phyloP scores from a whole-genome alignment of 2,797 vertebrate genomes.

The Bufotes viridis region DNA sequence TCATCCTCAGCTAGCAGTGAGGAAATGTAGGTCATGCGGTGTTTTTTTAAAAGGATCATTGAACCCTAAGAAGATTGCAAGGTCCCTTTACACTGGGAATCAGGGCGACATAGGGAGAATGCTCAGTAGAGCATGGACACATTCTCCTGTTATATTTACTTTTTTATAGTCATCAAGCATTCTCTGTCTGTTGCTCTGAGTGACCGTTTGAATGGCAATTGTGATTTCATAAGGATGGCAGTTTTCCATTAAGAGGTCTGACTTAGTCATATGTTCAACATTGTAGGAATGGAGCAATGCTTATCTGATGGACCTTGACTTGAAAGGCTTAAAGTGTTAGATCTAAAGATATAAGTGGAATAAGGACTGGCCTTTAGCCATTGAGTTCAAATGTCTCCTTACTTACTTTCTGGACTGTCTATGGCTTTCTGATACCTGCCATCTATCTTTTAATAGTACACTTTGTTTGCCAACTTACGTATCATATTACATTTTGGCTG shows the following conservation, averaged over 20 bases:
- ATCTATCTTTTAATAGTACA: conserved; percentile 41
- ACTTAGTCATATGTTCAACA: background rate
- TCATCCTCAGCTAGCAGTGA: background rate
- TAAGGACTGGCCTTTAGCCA: conserved; percentile 34
- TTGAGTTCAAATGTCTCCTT: conserved; percentile 29
- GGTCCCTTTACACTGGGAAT: background rate
- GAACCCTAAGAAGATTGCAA: conserved; percentile 22
- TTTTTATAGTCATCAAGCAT: conserved; percentile 1
- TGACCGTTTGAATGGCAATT: conserved; percentile 14
- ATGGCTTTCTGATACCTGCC: conserved; percentile 16
- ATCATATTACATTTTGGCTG: conserved; percentile 38
- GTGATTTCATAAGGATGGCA: background rate
- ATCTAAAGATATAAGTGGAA: conserved; percentile 23
- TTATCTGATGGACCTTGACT: background rate
- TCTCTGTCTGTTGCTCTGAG: conserved; percentile 3
- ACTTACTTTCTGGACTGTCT: background rate
- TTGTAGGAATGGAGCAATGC: background rate
- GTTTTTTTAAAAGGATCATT: conserved; percentile 13
- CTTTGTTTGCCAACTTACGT: conserved; percentile 20
- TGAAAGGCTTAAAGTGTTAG: conserved; percentile 6
- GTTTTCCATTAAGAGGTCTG: conserved; percentile 4
- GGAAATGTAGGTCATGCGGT: conserved; percentile 12
- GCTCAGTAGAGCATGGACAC: conserved; percentile 7
- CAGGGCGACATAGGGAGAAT: conserved; percentile 4
- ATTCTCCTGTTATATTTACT: conserved; percentile 7